These are phyloP conservation scores for Philereme vetulata DNA, from an alignment of 2,888 invertebrate species.

Conservation along the genomic window DNA sequence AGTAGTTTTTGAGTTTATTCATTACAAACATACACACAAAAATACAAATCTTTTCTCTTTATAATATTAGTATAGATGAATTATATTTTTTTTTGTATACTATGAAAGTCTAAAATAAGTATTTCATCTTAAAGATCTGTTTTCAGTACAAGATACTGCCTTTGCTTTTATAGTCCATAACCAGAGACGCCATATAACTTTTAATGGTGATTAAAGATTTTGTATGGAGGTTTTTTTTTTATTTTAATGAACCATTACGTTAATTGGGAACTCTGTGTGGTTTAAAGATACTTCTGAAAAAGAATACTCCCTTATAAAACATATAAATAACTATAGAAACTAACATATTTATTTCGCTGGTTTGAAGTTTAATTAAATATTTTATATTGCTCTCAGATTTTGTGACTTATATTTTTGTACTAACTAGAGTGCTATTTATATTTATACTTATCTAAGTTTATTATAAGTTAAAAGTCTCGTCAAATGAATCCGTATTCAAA, in stretches of 20 bases:
- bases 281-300: conserved; percentile 16
- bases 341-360: conserved; percentile 81
- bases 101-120: conserved; percentile 13
- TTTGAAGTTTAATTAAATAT: conserved; percentile 47
- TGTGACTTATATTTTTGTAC: conserved; percentile 40
- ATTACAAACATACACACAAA: too few relatives aligned
- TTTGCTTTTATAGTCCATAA: not conserved
- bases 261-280: not conserved
- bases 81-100: conserved; percentile 18
- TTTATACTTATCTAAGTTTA: not conserved
- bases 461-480: not conserved
- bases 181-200: not conserved
- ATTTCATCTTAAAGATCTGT: not conserved
- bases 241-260: not conserved
- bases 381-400: conserved; percentile 20
- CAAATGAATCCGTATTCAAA: not conserved
- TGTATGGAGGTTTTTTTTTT: not conserved
- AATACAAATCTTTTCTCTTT: too few relatives aligned
- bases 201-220: not conserved
- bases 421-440: conserved; percentile 32
- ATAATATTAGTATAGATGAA: too few relatives aligned
- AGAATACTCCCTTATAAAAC: conserved; percentile 26
- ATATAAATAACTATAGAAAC: conserved; percentile 47
- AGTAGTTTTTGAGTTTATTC: too few relatives aligned
- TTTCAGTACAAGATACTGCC: conserved; percentile 3